Base-by-base conservation (phyloP, 2,797 vertebrate genomes). In the Capromys pilorides region DNA sequence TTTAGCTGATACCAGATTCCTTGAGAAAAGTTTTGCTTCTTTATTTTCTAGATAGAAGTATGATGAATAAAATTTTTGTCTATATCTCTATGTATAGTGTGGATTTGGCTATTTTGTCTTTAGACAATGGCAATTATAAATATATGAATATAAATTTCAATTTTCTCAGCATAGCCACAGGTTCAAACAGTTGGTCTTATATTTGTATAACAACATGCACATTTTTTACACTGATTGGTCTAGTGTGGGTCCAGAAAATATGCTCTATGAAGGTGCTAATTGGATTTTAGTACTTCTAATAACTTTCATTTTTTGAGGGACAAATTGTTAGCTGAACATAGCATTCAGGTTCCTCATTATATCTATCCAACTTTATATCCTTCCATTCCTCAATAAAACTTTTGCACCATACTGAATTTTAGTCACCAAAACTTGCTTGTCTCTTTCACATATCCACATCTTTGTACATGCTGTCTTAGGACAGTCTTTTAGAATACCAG, bases 221-320 rank as follows among this genome's bases (percentile, higher is more conserved):
- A 94, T 81, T 92, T 96, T 59, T 95, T 61, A 94, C 36, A 91
- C 31, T 84, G 64, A 11, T 89, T 95, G 59, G 31, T 94, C 21
- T 71, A 86, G 84, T 78, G 4, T 87, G 21, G 59, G 18, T 75
- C 51, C 31, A 91, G 51, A 91, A 90, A 88, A 88, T 85, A 73
- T 14, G 73, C 39, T 94, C 92, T 85, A 26, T 31, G 13, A 21
- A 78, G 10, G 16, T 93, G 11, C 26, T 90, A 86, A 91, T 78
- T 80, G n/a, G 13, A 59, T 91, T 86, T 90, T 75, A 73, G 5
- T 88, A 88, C 90, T 92, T 14, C 14, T 49, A 82, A 73, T 84
- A 92, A 85, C 49, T 85, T 94, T 79, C 61, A 80, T 82, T 92
- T 26, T 90, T 94, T 92, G 13, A 3, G 51, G 19, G 33, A 61